These are phyloP conservation scores for Andrena bicolor DNA, from an alignment of 2,888 invertebrate genomes.

Conservation along the genomic window DNA sequence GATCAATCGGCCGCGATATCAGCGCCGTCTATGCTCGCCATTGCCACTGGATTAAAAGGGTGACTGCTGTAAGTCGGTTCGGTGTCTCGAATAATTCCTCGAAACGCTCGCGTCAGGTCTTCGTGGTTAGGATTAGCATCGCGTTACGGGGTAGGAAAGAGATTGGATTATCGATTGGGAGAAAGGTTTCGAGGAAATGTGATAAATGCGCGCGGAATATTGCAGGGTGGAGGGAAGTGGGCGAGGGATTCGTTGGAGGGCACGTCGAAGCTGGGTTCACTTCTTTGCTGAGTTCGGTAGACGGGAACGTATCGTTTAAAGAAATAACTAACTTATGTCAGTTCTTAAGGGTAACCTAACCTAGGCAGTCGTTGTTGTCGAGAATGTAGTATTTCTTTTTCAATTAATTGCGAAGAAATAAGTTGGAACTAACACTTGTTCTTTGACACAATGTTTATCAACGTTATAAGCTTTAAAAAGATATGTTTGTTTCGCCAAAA, in stretches of 20 bases:
- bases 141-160: conserved; percentile 9
- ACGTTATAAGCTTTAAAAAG: too few species aligned
- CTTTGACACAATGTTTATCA: too few species aligned
- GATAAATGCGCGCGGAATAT: conserved; percentile 11
- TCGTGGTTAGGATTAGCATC: conserved; percentile 10
- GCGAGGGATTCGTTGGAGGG: neutral
- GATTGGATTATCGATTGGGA: conserved; percentile 26
- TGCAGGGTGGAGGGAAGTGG: neutral
- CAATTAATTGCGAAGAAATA: too few species aligned
- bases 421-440: too few species aligned
- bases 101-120: neutral
- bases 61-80: neutral
- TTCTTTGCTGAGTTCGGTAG: neutral
- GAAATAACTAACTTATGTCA: too few species aligned
- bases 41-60: neutral
- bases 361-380: too few species aligned
- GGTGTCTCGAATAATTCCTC: conserved; percentile 9
- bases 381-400: too few species aligned
- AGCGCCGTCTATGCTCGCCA: neutral
- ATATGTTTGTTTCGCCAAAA: too few species aligned
- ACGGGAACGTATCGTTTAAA: neutral
- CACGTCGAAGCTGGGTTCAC: neutral
- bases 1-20: conserved; percentile 65
- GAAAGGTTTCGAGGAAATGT: conserved; percentile 14
- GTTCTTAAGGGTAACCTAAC: too few species aligned